These are phyloP conservation scores for Aethina tumida DNA, from an alignment of 1,140 invertebrate genomes.

Conservation along the genomic window DNA sequence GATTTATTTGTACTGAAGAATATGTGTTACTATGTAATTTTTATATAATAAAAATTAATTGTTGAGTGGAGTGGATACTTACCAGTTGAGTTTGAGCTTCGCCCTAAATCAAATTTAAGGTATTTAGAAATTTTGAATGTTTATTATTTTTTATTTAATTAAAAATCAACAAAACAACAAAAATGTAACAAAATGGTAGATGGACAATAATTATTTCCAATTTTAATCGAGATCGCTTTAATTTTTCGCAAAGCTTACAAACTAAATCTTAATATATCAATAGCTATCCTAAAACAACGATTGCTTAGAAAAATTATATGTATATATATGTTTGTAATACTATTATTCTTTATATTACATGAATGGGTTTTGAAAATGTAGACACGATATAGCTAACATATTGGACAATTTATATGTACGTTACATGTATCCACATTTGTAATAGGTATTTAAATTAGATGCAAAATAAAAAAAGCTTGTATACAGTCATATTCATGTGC, in stretches of 20 bases:
- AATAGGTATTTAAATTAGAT: slow-evolving; percentile 18
- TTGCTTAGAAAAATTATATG: slow-evolving; percentile 40
- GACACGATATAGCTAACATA: slow-evolving; percentile 27
- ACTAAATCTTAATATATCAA: slow-evolving; percentile 37
- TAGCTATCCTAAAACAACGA: slow-evolving; percentile 37
- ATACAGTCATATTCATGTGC: slow-evolving; percentile 26
- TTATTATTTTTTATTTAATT: slow-evolving; percentile 25
- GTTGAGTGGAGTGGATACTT: no score
- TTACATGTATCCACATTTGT: slow-evolving; percentile 27
- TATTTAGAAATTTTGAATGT: no score
- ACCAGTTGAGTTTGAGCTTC: no score
- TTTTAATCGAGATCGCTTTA: slow-evolving; percentile 34
- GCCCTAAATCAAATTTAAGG: no score
- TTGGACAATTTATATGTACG: slow-evolving; percentile 19
- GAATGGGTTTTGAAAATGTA: slow-evolving; percentile 32
- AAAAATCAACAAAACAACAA: slow-evolving; percentile 23
- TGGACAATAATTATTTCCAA: slow-evolving; percentile 27
- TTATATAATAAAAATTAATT: no score
- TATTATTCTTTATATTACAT: slow-evolving; percentile 35
- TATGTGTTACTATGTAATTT: no score
- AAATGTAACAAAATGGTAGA: slow-evolving; percentile 26
- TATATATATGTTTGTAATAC: slow-evolving; percentile 35
- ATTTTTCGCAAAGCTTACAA: slow-evolving; percentile 38
- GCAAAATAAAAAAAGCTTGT: slow-evolving; percentile 34
- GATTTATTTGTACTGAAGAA: no score